Evolutionary conservation across 2,797 vertebrate genomes (phyloP).

Genomic region (Helostoma temminkii): DNA sequence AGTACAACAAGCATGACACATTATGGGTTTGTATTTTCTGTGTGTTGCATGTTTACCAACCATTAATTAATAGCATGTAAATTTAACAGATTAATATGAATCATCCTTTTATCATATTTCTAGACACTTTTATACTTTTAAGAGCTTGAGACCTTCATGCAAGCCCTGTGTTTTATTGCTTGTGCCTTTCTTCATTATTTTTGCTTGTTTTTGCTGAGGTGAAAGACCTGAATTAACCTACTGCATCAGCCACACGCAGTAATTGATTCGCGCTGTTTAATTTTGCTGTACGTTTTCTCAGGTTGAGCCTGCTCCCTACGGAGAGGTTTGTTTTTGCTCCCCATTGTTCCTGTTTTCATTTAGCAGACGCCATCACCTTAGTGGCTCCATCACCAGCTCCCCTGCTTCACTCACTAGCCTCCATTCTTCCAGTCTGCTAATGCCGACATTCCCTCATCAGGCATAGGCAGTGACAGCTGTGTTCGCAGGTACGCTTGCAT

Average conservation of each 20-base stretch:
- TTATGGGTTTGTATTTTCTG: constrained; percentile 3
- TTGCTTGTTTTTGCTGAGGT: constrained; percentile 21
- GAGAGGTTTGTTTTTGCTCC: constrained; percentile 50
- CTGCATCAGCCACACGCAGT: constrained; percentile 14
- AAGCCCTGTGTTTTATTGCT: constrained; percentile 7
- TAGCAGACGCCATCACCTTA: constrained; percentile 88
- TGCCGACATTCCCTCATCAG: constrained; percentile 84
- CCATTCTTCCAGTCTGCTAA: constrained; percentile 75
- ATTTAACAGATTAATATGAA: constrained; percentile 17
- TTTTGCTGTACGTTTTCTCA: constrained; percentile 60
- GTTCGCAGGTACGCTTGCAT: constrained; percentile 42
- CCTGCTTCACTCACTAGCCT: constrained; percentile 76
- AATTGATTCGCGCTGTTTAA: constrained; percentile 58
- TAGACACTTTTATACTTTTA: constrained; percentile 10
- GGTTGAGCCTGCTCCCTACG: constrained; percentile 39
- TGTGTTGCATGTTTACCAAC: constrained; percentile 15
- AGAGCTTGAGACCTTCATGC: constrained; percentile 15
- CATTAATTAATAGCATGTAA: constrained; percentile 22
- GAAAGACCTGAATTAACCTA: constrained; percentile 31
- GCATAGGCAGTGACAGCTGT: constrained; percentile 70
- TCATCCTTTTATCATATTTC: constrained; percentile 15
- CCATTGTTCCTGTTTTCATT: constrained; percentile 87
- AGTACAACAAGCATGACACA: constrained; percentile 15
- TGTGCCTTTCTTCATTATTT: constrained; percentile 16
- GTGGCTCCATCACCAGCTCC: constrained; percentile 86